Evolutionary conservation across 2,113 vertebrate species (phyloP).

Genomic region (Nesoenas mayeri): DNA sequence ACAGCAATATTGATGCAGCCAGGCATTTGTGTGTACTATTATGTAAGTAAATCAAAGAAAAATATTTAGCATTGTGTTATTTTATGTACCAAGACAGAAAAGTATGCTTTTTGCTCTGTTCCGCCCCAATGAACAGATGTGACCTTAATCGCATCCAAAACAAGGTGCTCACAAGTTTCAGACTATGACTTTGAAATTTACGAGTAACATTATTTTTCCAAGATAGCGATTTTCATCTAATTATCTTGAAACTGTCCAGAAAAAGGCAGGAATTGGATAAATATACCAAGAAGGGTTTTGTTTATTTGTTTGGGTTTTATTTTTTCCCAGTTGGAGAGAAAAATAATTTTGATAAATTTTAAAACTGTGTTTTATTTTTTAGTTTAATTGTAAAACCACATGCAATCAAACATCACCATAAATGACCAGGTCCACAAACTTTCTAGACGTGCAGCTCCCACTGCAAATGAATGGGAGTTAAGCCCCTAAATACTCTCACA

Average conservation of each 20-base stretch:
- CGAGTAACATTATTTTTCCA: not conserved
- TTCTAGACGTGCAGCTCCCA: not conserved
- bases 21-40: not conserved
- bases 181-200: not conserved
- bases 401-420: not conserved
- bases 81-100: not conserved
- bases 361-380: too few species aligned
- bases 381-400: not conserved
- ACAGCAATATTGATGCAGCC: not conserved
- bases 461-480: not conserved
- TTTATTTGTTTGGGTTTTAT: not conserved
- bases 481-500: not conserved
- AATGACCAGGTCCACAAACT: not conserved
- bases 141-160: not conserved
- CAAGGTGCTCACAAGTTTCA: not conserved
- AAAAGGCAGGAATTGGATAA: not conserved
- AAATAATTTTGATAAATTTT: not conserved
- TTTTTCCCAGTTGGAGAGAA: not conserved
- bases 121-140: not conserved
- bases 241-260: not conserved
- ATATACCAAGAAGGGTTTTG: not conserved
- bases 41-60: not conserved
- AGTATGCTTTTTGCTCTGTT: not conserved
- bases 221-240: not conserved
- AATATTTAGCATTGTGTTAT: slow-evolving; percentile 12